A percentile compares a stretch with the other conserved stretches of the same genome.
Evolutionary conservation across 2,797 vertebrate genomes (phyloP).

Genomic region (Pyrocephalus nanus): DNA sequence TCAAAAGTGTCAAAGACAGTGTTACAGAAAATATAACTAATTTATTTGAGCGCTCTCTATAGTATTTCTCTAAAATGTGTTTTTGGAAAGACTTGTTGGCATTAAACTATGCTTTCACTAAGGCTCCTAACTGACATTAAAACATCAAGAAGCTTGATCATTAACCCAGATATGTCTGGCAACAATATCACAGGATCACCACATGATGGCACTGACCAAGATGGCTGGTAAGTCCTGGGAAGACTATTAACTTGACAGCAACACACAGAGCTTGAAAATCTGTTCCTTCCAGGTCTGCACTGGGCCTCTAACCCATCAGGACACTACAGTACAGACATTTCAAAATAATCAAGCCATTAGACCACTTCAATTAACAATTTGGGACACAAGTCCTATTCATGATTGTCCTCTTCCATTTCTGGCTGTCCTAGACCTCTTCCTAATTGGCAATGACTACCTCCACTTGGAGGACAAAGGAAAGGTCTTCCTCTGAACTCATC

Average conservation of each 20-base stretch:
- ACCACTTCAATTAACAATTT: background rate
- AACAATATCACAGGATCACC: background rate
- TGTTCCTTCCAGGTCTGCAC: background rate
- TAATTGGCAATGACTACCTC: background rate
- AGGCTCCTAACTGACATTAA: background rate
- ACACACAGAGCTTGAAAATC: background rate
- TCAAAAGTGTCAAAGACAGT: background rate
- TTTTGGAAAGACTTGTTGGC: background rate
- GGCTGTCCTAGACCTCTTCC: background rate
- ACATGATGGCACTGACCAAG: constrained; percentile 24
- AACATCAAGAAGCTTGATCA: background rate
- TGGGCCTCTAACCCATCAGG: background rate
- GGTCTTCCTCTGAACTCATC: background rate
- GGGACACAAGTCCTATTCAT: background rate
- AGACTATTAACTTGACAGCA: background rate
- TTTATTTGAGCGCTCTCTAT: background rate
- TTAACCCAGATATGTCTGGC: background rate
- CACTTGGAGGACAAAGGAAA: background rate
- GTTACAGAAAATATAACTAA: background rate
- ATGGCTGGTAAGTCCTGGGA: background rate
- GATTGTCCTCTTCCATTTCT: background rate
- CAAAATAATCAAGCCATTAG: background rate
- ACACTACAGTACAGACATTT: background rate
- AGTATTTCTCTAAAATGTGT: background rate
- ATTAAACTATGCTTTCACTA: background rate